Evolutionary conservation across 2,888 invertebrate genomes (phyloP), one percentile per base, ranked within the genome.

Genomic region (Hyposoter dolosus): DNA sequence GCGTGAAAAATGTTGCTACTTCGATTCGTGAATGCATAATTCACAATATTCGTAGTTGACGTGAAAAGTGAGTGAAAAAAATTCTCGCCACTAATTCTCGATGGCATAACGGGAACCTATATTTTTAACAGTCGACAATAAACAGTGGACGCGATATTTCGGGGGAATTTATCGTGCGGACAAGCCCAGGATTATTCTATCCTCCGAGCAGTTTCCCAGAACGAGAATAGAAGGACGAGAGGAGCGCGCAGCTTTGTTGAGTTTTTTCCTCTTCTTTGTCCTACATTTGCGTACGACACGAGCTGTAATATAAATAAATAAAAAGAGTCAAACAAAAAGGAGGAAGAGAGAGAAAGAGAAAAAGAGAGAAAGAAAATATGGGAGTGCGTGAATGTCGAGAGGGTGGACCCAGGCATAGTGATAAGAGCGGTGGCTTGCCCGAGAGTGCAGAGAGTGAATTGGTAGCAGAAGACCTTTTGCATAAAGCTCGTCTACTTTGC

Each of bases 391-490:
- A 32, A 53, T 35, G 74, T 56, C 74, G 23, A 69, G 68, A 71
- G 74, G 68, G 76, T 69, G 75, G 85, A 81, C 66, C 75, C 50
- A 71, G 76, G 80, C 75, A 69, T 71, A 80, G 80, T 82, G 88
- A 88, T 88, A 88, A 88, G 88, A 77, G 89, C 78, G 68, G 45
- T 80, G 15, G 60, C 63, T 35, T 71, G 82, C 88, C 87, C 76
- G 88, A 91, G 89, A 89, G 91, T 87, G 84, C 83, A 88, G 83
- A 89, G 90, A 92, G 91, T 92, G 92, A 92, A 92, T 92, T 89
- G 90, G 90, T 89, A 89, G 88, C 88, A 89, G 90, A 90, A 90
- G 90, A 90, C 88, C 90, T 90, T 92, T 90, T 90, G 91, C 90
- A 91, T 91, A 90, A 91, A 92, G 89, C 90, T 87, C 80, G 87